These are phyloP conservation scores for Hemitrygon akajei DNA, from an alignment of 2,797 vertebrate species.

Conservation along the genomic window DNA sequence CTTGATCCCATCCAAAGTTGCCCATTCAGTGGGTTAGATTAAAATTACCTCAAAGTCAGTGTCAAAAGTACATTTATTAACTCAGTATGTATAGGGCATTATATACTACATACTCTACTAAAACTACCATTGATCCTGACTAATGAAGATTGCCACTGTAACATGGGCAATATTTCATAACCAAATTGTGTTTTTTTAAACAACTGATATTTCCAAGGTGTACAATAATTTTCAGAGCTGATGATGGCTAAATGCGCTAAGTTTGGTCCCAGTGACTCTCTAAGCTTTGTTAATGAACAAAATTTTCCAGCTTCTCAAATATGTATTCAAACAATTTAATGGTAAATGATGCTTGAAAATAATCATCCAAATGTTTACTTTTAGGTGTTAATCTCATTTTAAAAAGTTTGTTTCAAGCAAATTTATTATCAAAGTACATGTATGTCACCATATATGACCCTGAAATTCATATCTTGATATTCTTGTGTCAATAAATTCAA, in stretches of 20 bases:
- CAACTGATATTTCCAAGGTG: not conserved
- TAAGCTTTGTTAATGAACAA: not conserved
- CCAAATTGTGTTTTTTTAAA: not conserved
- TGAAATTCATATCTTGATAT: too few relatives aligned
- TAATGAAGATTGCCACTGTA: not conserved
- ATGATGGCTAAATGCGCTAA: not conserved
- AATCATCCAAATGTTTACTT: not conserved
- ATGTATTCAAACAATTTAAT: slow-evolving; percentile 21
- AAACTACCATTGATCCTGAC: not conserved
- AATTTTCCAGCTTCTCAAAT: not conserved
- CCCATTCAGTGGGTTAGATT: not conserved
- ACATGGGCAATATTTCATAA: not conserved
- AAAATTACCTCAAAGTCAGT: not conserved
- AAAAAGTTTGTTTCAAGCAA: not conserved
- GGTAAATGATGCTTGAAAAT: not conserved
- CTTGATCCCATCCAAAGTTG: not conserved
- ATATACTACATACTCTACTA: not conserved
- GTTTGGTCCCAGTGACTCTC: not conserved
- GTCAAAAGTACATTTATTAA: too few relatives aligned
- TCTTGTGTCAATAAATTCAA: too few relatives aligned
- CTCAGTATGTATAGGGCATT: too few relatives aligned
- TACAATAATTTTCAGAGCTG: not conserved
- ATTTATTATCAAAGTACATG: too few relatives aligned
- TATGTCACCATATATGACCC: too few relatives aligned
- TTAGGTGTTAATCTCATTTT: not conserved